Evolutionary conservation across 2,113 vertebrate genomes (phyloP), one percentile per base, ranked within the genome.

Genomic region (Perccottus glenii): DNA sequence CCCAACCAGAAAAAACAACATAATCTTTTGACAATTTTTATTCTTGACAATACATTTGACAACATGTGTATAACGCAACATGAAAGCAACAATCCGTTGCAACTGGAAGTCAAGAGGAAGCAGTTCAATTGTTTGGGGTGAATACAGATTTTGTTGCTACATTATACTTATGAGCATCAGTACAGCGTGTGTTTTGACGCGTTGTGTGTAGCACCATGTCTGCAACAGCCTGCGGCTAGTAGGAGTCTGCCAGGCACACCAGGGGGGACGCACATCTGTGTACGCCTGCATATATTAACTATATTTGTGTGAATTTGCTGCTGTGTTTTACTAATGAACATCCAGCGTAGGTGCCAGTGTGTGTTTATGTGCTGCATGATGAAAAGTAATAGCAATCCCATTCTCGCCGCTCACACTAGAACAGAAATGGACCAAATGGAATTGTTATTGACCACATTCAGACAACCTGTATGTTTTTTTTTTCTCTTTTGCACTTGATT

Each of bases 361-460:
- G 64, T 15, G 27, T 73, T 47, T 48, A 51, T 70, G 48, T 69
- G 48, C 40, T 70, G 15, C 48, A 83, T 84, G 84, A 88, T 78
- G 82, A 73, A 89, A 87, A 87, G 61, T 59, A 70, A 27, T 66
- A 66, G 80, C 78, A 85, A 85, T 80, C 55, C 57, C 75, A 73
- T 64, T 58, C 63, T 68, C 57, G 70, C 46, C 53, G 52, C 27
- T 16, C 51, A 11, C 38, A 33, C 38, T 27, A 16, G 19, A 59
- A 64, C 27, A 52, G 7, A 49, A 51, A 78, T 15, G 60, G 63
- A 66, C 55, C 42, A 43, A 43, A 43, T 58, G 38, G 47, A 65
- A 51, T 42, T 42, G 16, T 58, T 43, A 58, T 58, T 58, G 56
- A 58, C 67, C 19, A 67, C 56, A 47, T 81, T 38, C 46, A 51